Percentiles rank a stretch among this genome's conserved stretches.
Conservation (phyloP, 2,113 vertebrate species). For the Nesogale talazaci region DNA sequence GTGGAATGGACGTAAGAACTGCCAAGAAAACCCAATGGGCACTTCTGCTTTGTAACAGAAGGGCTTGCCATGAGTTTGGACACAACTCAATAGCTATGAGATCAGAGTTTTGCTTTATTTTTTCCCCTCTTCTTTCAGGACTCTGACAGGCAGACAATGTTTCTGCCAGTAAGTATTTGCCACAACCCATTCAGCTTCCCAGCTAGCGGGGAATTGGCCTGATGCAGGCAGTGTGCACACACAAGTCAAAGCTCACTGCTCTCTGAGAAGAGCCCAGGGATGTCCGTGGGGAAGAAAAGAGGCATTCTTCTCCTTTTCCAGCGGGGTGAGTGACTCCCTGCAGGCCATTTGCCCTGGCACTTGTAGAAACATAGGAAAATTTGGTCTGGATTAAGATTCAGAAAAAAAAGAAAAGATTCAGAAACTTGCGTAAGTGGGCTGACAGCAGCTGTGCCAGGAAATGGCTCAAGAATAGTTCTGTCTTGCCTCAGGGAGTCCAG, state of each 20-base stretch:
- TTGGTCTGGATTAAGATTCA: neutral
- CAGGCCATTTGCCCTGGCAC: neutral
- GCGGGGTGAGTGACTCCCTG: neutral
- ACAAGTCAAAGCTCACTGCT: neutral
- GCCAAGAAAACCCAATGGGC: neutral
- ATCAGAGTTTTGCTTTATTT: neutral
- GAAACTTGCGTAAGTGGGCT: neutral
- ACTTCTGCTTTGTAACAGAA: neutral
- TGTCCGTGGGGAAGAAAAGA: neutral
- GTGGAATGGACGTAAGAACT: neutral
- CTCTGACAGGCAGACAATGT: neutral
- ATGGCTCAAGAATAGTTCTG: fast-evolving
- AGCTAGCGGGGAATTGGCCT: neutral
- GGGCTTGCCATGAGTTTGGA: neutral
- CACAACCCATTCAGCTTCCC: neutral
- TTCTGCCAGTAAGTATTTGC: neutral
- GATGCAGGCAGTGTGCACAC: neutral
- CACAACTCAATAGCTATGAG: neutral
- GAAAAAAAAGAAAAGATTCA: neutral
- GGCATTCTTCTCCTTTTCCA: neutral
- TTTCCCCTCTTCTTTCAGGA: neutral
- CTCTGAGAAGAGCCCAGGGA: neutral
- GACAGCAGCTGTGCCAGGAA: neutral
- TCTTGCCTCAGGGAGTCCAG: fast-evolving
- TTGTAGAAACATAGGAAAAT: neutral